A percentile compares a stretch with the other conserved stretches of the same genome.
Conservation (phyloP, 2,797 vertebrate species). For the Intellagama lesueurii region DNA sequence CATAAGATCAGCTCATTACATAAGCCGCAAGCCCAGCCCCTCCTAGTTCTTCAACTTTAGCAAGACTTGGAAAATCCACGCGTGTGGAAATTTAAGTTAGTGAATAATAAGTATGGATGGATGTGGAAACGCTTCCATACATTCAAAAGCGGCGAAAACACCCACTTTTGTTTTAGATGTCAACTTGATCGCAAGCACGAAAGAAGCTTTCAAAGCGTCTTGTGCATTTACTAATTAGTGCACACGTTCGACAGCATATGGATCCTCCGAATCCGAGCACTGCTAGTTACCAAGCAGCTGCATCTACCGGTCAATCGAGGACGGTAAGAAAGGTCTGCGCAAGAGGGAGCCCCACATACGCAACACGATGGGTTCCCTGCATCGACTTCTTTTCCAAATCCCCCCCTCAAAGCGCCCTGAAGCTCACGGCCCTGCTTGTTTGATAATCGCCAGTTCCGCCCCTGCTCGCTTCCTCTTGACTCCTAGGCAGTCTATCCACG, state of each 20-base stretch:
- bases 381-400: no score
- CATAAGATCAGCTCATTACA: constrained; percentile 11
- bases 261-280: neutral
- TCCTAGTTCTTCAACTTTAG: neutral
- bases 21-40: neutral
- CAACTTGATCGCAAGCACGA: neutral
- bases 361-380: neutral
- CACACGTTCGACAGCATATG: neutral
- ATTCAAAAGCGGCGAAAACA: neutral
- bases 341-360: neutral
- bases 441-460: neutral
- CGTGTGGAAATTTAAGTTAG: neutral
- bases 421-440: no score
- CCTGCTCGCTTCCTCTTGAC: neutral
- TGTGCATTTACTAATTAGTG: neutral
- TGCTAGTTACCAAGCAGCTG: neutral
- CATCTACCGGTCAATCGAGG: neutral
- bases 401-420: neutral
- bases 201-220: neutral
- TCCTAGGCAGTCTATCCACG: neutral
- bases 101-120: neutral
- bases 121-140: neutral
- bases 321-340: neutral
- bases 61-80: neutral
- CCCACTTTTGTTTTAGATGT: neutral